phyloP scores from a whole-genome alignment of 2,797 vertebrate genomes.

The Alfaro cultratus region DNA sequence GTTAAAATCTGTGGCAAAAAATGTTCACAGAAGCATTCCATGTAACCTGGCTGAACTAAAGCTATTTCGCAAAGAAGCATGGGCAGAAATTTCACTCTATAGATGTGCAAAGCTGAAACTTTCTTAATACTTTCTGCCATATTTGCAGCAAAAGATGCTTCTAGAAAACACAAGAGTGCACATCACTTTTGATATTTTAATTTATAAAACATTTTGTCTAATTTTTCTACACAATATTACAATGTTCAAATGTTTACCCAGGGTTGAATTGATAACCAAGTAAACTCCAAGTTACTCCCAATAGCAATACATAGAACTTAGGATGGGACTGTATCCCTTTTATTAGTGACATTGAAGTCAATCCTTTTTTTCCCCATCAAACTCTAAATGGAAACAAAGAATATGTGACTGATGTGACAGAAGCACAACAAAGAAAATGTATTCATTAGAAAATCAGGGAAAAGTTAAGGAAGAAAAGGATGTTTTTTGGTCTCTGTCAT shows the following conservation, averaged over 20 bases:
- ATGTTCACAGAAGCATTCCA: not conserved
- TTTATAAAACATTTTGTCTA: not conserved
- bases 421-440: not conserved
- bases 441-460: not conserved
- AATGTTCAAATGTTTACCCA: too few relatives aligned
- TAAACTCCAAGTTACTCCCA: not conserved
- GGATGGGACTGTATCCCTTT: not conserved
- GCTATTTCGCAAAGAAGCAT: not conserved
- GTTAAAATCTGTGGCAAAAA: not conserved
- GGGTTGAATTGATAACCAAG: not conserved
- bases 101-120: not conserved
- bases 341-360: not conserved
- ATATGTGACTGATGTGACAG: not conserved
- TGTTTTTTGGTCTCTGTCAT: not conserved
- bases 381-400: not conserved
- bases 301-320: not conserved
- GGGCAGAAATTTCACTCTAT: not conserved
- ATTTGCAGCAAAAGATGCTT: not conserved
- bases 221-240: not conserved
- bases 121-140: not conserved
- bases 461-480: not conserved
- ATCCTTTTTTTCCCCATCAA: not conserved
- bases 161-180: not conserved
- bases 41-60: not conserved
- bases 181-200: not conserved